These are phyloP conservation scores for Echinometra lucunter DNA, from an alignment of 53 echinoderm and acorn worm species.

Conservation along the genomic window DNA sequence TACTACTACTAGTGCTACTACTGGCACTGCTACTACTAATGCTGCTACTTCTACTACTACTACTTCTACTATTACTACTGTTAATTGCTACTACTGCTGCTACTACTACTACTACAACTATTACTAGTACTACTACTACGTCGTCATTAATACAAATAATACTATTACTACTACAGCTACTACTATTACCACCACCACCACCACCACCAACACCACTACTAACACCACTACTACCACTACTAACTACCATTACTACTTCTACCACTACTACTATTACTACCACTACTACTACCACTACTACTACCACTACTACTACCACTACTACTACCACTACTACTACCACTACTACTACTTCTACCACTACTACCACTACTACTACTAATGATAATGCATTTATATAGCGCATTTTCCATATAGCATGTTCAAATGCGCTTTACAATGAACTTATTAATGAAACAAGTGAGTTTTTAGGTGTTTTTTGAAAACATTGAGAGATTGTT, in stretches of 20 bases:
- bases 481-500: too few species aligned
- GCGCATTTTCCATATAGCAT: too few species aligned
- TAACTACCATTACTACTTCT: neutral
- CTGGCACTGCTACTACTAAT: slow-evolving; percentile 23
- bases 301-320: slow-evolving; percentile 33
- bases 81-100: neutral
- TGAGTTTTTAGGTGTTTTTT: too few species aligned
- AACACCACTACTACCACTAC: neutral
- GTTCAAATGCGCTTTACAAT: too few species aligned
- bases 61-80: slow-evolving; percentile 38
- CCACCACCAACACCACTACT: neutral
- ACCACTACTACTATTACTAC: slow-evolving; percentile 18
- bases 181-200: neutral
- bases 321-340: neutral
- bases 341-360: neutral
- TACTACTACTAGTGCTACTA: neutral
- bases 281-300: neutral
- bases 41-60: neutral
- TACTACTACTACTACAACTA: neutral
- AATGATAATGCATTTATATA: too few species aligned
- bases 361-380: too few species aligned
- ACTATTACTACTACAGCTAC: neutral
- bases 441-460: too few species aligned
- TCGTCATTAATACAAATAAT: neutral
- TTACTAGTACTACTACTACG: slow-evolving; percentile 32